Evolutionary conservation across 2,888 invertebrate genomes (phyloP).

Genomic region (Chydorus sphaericus): DNA sequence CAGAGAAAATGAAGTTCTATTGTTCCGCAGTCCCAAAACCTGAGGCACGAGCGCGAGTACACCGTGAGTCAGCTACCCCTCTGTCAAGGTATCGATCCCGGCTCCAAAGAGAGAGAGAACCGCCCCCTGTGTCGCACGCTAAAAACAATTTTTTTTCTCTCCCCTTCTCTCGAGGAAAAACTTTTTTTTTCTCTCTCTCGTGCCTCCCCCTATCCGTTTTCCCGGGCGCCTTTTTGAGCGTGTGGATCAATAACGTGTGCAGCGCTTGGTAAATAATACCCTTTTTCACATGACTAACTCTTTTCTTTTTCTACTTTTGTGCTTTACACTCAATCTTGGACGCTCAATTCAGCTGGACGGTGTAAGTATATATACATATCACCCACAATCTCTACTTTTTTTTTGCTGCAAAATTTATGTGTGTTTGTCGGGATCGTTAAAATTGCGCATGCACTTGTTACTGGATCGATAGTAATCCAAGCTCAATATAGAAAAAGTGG

Average conservation of each 20-base stretch:
- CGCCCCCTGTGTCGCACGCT: too few species aligned
- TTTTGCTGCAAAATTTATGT: neutral
- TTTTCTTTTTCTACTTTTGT: neutral
- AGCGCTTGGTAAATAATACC: neutral
- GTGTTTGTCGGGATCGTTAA: too few species aligned
- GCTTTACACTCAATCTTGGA: neutral
- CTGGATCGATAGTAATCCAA: too few species aligned
- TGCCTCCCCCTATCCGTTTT: neutral
- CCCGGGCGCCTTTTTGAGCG: neutral
- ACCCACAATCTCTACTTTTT: too few species aligned
- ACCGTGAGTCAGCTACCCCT: neutral
- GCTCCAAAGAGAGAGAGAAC: neutral
- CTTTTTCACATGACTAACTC: neutral
- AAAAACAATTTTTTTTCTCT: neutral
- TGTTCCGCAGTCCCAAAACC: too few species aligned
- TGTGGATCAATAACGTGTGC: neutral
- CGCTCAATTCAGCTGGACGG: neutral
- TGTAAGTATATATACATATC: constrained; percentile 5
- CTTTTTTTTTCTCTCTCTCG: neutral
- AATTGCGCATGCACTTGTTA: too few species aligned
- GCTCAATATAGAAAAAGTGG: neutral
- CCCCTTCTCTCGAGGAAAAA: neutral
- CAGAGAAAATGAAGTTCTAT: too few species aligned
- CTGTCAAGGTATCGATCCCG: neutral
- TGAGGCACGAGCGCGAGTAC: neutral